A percentile compares a stretch with the other conserved stretches of the same genome.
These are phyloP conservation scores for Camptogramma bilineatum DNA, from an alignment of 2,888 invertebrate species.

Conservation along the genomic window DNA sequence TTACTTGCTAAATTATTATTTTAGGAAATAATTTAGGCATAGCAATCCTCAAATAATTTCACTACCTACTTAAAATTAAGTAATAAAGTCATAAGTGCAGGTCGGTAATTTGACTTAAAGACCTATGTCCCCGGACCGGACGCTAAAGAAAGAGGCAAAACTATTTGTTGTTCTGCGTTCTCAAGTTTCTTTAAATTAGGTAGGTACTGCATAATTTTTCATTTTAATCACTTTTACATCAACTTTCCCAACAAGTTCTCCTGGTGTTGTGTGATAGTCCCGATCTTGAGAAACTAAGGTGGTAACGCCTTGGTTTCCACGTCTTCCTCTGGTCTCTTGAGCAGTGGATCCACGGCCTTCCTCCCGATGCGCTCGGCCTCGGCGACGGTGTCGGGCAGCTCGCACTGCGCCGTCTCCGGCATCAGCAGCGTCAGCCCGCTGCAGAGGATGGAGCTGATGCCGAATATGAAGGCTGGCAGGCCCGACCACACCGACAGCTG, in stretches of 20 bases:
- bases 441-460: conserved; percentile 73
- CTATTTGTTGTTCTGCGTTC: neutral
- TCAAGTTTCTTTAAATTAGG: no score
- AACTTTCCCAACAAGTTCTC: neutral
- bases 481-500: conserved; percentile 79
- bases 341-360: conserved; percentile 22
- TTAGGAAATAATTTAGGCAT: no score
- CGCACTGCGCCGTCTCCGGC: conserved; percentile 80
- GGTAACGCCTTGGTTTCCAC: conserved; percentile 18
- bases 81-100: no score
- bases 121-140: no score
- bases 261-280: conserved; percentile 1
- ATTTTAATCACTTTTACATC: neutral
- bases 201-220: no score
- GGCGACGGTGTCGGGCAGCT: conserved; percentile 79
- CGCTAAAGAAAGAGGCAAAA: neutral
- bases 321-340: conserved; percentile 33
- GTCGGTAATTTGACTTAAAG: no score
- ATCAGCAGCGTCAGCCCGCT: conserved; percentile 76
- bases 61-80: no score
- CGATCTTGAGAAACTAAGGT: conserved; percentile 18
- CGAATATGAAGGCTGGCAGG: conserved; percentile 80
- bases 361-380: conserved; percentile 76
- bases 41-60: no score
- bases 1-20: no score